Evolutionary conservation across 2,113 vertebrate genomes (phyloP), one percentile per base, ranked within the genome.

Genomic region (Vulpes ferrilata): DNA sequence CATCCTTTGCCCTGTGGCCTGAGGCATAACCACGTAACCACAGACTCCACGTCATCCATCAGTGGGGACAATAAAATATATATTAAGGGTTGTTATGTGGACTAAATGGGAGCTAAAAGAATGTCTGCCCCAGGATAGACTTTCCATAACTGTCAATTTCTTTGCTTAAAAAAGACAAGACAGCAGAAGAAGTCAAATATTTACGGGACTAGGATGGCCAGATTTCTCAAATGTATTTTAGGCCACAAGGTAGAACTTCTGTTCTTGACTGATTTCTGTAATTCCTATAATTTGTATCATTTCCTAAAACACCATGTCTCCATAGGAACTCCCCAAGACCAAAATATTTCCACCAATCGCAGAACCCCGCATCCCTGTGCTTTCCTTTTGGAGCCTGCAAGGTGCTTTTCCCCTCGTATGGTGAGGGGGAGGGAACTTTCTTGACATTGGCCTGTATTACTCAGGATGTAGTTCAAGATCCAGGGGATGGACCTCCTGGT

Each of bases 51-150:
- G 12, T n/a, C 69, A 88, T 93, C 69, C 59, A 15, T 85, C 90
- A 96, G 90, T 48, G n/a, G 82, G 81, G 3, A 48, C 57, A 74
- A 95, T 86, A 95, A 86, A 95, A 74, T 80, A 94, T 59, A 78
- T 25, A 88, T 62, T 79, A 91, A 62, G 7, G 19, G 13, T 84
- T 93, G 11, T 38, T 43, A 19, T 88, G 1, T 67, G 32, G 71
- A 86, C 59, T 86, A 60, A 95, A 85, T 35, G 51, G 84, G 20
- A 90, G 38, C 15, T 90, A 43, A 38, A 81, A 59, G 38, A 96
- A 92, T 85, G 30, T 20, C 32, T 90, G 16, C 25, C 0, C 1
- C 90, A 35, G 22, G 3, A 48, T 2, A 90, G 30, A 67, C 15
- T 74, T 82, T 93, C 57, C 79, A n/a, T 88, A 71, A 95, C 80